Percentiles rank a stretch among this genome's conserved stretches.
Conservation (phyloP, 1,140 invertebrate genomes). For the Bombus sylvicola region DNA sequence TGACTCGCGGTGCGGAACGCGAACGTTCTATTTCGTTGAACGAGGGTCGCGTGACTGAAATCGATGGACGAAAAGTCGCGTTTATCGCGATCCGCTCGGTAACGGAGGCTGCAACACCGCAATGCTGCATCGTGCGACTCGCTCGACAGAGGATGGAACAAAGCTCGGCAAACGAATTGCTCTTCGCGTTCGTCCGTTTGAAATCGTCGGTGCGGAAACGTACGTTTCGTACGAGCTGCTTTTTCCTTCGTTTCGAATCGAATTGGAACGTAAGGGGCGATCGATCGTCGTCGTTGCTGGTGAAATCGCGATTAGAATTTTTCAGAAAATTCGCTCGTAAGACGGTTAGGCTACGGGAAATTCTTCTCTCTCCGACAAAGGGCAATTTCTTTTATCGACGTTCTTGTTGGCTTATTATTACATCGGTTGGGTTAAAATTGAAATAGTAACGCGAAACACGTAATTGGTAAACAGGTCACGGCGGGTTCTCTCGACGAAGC, state of each 20-base stretch:
- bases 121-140: not conserved
- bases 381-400: too few species aligned
- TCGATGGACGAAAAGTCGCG: constrained; percentile 27
- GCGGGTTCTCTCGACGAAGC: too few species aligned
- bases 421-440: too few species aligned
- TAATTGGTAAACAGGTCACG: too few species aligned
- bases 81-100: constrained; percentile 10
- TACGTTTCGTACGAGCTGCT: not conserved
- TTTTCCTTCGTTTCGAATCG: not conserved
- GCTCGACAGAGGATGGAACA: not conserved
- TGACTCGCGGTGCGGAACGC: not conserved
- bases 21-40: constrained; percentile 22
- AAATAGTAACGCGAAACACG: too few species aligned
- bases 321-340: too few species aligned
- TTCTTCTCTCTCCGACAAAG: too few species aligned
- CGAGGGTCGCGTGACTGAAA: constrained; percentile 11
- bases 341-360: too few species aligned
- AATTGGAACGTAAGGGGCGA: too few species aligned
- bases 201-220: not conserved
- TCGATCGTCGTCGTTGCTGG: too few species aligned
- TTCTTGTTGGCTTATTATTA: too few species aligned
- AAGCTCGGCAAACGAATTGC: not conserved
- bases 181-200: not conserved
- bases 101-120: not conserved
- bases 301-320: too few species aligned